These are phyloP conservation scores for Zaprionus gabonicus DNA, from an alignment of 1,140 invertebrate genomes.

Conservation along the genomic window DNA sequence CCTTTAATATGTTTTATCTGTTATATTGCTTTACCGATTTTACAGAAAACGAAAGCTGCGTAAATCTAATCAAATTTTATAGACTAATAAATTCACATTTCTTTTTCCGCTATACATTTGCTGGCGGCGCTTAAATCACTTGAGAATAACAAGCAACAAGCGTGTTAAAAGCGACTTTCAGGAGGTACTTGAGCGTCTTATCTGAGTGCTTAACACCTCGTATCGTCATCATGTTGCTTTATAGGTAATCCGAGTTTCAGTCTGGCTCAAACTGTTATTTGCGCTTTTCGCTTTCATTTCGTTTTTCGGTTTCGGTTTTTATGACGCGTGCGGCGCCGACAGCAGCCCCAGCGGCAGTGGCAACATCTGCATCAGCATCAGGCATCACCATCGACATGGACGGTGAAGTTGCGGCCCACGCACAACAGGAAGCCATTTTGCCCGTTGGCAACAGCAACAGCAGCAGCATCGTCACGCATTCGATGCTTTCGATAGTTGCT, in stretches of 20 bases:
- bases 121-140: neutral
- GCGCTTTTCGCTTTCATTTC: constrained; percentile 15
- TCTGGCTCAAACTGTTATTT: neutral
- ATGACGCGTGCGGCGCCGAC: constrained; percentile 59
- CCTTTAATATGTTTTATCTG: neutral
- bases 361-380: constrained; percentile 19
- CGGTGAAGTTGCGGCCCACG: constrained; percentile 62
- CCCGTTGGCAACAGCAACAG: constrained; percentile 34
- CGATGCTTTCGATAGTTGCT: constrained; percentile 21
- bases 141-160: neutral
- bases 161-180: constrained; percentile 9
- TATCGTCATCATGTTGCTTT: constrained; percentile 6
- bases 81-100: neutral
- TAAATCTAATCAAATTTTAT: neutral
- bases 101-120: neutral
- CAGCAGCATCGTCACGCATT: constrained; percentile 48
- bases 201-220: constrained; percentile 11
- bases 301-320: constrained; percentile 48
- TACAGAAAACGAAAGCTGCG: neutral
- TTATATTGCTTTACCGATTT: neutral
- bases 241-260: constrained; percentile 37
- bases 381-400: constrained; percentile 28
- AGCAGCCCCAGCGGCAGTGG: constrained; percentile 1
- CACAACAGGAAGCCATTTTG: constrained; percentile 76
- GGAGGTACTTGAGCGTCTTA: neutral